Base-by-base conservation (phyloP, 2,888 invertebrate species). In the Cyrtodaria siliqua region DNA sequence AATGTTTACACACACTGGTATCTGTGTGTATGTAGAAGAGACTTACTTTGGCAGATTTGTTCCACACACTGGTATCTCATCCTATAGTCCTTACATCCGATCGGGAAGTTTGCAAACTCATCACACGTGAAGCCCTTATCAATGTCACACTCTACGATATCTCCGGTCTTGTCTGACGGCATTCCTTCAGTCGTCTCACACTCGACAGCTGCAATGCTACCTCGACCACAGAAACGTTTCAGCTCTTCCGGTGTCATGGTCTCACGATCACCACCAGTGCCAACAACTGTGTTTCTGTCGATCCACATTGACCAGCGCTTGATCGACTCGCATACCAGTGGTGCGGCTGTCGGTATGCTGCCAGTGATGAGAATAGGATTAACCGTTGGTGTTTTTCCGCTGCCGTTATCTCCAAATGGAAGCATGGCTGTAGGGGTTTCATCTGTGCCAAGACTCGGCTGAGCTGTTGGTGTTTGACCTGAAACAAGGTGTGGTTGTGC, bases 71-170 rank as follows among this genome's bases (percentile, higher is more conserved):
- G n/a, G n/a, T n/a, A n/a, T n/a, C 89, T 81, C 23, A 91, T 80
- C 76, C 87, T 86, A 71, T 89, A 91, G 75, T 91, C 90, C 16
- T 68, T 63, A 69, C 91, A 91, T 6, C 74, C 76, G n/a, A 80
- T 50, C 8, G 83, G 79, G 55, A 71, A 66, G 66, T 84, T 87
- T 14, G 70, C 63, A 20, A 72, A 70, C 91, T 93, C 42, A n/a
- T 67, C 67, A 89, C 97, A 97, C 3, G 95, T 92, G 0, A 97
- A 93, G 0, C 97, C 97, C 16, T 94, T 94, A 83, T 96, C 95
- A 73, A 97, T 90, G 27, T 82, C 83, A 67, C 92, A 92, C 14
- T 61, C 57, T 4, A 79, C 77, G 9, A 83, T 80, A 56, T 89
- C 87, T 2, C 82, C 78, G 12, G 87, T 83, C 20, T 75, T 71